phyloP scores from a whole-genome alignment of 2,888 invertebrate genomes.

The Apamea anceps region DNA sequence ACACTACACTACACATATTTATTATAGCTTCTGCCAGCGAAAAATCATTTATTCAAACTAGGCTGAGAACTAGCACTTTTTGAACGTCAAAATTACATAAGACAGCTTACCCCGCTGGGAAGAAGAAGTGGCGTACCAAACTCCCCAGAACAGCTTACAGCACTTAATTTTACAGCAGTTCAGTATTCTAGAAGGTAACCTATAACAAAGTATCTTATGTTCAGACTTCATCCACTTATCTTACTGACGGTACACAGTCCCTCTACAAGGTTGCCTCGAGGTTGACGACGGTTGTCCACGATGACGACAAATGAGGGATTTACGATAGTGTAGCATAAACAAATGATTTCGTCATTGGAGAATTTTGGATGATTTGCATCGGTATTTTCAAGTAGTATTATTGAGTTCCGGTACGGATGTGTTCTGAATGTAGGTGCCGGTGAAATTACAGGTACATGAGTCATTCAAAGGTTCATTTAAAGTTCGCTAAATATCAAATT shows the following conservation, averaged over 20 bases:
- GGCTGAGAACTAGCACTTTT: too few species aligned
- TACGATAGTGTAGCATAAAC: neutral
- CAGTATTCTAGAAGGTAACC: neutral
- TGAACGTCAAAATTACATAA: too few species aligned
- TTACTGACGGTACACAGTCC: constrained; percentile 27
- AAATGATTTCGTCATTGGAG: constrained; percentile 25
- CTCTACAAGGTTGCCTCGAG: constrained; percentile 39
- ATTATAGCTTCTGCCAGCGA: too few species aligned
- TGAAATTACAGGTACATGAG: neutral
- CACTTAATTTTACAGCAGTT: neutral
- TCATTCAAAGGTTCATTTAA: neutral
- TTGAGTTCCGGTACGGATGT: neutral
- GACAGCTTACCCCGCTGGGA: too few species aligned
- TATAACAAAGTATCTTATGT: neutral
- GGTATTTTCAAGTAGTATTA: neutral
- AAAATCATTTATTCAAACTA: too few species aligned
- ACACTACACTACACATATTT: too few species aligned
- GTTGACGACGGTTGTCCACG: constrained; percentile 36
- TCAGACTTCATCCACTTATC: neutral
- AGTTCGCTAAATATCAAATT: neutral
- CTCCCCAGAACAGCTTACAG: too few species aligned
- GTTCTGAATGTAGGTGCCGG: neutral
- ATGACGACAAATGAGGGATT: constrained; percentile 13
- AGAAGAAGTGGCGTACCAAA: too few species aligned
- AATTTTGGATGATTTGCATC: neutral